Evolutionary conservation across 1,140 invertebrate genomes (phyloP), one percentile per base, ranked within the genome.

Genomic region (Drosophila eugracilis): DNA sequence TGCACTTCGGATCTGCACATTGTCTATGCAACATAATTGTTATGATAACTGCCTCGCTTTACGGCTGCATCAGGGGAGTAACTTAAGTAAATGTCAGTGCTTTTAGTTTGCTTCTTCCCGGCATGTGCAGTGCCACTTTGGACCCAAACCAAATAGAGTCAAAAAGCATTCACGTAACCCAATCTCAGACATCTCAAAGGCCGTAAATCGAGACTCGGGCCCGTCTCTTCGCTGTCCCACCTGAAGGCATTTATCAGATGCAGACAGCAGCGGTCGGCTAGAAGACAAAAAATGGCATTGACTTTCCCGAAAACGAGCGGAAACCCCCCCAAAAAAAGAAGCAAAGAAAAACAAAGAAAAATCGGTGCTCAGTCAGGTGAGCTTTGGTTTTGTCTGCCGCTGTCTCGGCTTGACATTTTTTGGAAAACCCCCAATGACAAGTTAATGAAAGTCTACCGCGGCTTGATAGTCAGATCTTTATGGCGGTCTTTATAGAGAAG

Each of bases 21-120:
- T 86, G 78, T 78, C 83, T 85, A 53, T 80, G 71, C 77, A 53
- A 74, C 78, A 88, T 85, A 86, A 85, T 86, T 85, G 80, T 85
- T 86, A 86, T 85, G 81, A 85, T 85, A 85, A 85, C 80, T 80
- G 77, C 81, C 62, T 52, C 81, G 70, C 59, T 42, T 63, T 78
- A 55, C 50, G 53, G 52, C 53, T 45, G 57, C 63, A 47, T 70
- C 62, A 12, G 48, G 41, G 70, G 50, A 83, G 79, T 85, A 78
- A 79, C 79, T 83, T 85, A 85, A 71, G 70, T 58, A 85, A 85
- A 83, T 84, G 71, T 71, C 79, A 75, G 57, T 48, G 42, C 54
- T 60, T 69, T 37, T 37, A 44, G 41, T 22, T 37, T 37, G 34
- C 30, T 22, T 45, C 14, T 37, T 24, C 2, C 7, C 30, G 45